These are phyloP conservation scores for Hemicordylus capensis DNA, from an alignment of 2,113 vertebrate species.

Conservation along the genomic window DNA sequence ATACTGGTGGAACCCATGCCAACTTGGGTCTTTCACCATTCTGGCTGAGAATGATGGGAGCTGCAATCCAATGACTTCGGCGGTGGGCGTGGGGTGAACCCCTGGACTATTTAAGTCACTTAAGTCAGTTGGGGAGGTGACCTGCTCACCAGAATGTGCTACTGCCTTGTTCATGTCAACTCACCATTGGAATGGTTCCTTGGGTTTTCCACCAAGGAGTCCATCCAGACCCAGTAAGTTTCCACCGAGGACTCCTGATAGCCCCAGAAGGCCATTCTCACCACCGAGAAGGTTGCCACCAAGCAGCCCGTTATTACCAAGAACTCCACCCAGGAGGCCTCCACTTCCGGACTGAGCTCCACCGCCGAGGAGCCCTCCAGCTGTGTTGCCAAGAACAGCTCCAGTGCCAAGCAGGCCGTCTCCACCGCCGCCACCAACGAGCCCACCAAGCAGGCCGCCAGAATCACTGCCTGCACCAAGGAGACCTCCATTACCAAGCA, in stretches of 20 bases:
- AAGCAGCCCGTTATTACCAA: conserved; percentile 11
- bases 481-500: conserved; percentile 34
- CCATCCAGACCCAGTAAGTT: conserved; percentile 10
- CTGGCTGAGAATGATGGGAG: no score
- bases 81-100: no score
- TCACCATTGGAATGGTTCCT: conserved; percentile 28
- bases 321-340: background rate
- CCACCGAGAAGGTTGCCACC: background rate
- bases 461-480: conserved; percentile 37
- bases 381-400: conserved; percentile 12
- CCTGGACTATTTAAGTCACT: no score
- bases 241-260: background rate
- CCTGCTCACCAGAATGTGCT: background rate
- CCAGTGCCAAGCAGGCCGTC: background rate
- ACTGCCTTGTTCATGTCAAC: conserved; percentile 4
- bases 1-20: no score
- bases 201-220: background rate
- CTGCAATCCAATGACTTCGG: no score
- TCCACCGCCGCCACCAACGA: background rate
- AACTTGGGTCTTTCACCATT: no score
- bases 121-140: no score
- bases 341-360: background rate
- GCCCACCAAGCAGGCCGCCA: background rate
- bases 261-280: background rate
- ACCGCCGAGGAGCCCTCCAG: background rate